These are phyloP conservation scores for Hyalella azteca DNA, from an alignment of 2,888 invertebrate species.

Conservation along the genomic window DNA sequence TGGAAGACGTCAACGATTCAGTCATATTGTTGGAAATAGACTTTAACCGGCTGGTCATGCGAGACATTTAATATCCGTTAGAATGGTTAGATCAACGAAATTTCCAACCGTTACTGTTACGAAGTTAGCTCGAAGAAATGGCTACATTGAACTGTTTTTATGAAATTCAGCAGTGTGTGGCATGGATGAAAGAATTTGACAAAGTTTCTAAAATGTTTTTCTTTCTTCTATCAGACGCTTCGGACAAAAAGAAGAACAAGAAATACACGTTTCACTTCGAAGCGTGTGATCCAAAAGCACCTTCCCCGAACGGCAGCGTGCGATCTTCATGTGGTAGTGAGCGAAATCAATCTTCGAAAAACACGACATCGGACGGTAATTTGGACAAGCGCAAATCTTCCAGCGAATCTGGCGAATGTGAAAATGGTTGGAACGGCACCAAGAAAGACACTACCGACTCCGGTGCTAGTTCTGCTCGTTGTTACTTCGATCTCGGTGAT, in stretches of 20 bases:
- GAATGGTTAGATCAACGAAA: too few relatives aligned
- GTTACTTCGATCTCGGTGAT: background rate
- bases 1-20: too few relatives aligned
- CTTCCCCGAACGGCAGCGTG: background rate
- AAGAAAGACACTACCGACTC: background rate
- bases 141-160: too few relatives aligned
- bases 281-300: constrained; percentile 15
- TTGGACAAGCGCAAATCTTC: background rate
- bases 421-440: background rate
- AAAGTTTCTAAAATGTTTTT: too few relatives aligned
- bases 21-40: too few relatives aligned
- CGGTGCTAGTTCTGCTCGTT: background rate
- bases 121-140: too few relatives aligned
- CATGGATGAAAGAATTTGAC: too few relatives aligned
- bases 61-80: too few relatives aligned
- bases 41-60: too few relatives aligned
- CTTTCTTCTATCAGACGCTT: background rate
- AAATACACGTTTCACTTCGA: constrained; percentile 8
- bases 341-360: background rate
- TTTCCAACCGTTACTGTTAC: too few relatives aligned
- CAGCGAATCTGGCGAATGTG: background rate
- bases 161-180: too few relatives aligned
- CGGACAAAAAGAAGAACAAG: constrained; percentile 2
- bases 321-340: background rate
- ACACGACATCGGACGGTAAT: background rate